Evolutionary conservation across 64 coral and sea anemone species (phyloP).

Genomic region (Stichodactyla helianthus): DNA sequence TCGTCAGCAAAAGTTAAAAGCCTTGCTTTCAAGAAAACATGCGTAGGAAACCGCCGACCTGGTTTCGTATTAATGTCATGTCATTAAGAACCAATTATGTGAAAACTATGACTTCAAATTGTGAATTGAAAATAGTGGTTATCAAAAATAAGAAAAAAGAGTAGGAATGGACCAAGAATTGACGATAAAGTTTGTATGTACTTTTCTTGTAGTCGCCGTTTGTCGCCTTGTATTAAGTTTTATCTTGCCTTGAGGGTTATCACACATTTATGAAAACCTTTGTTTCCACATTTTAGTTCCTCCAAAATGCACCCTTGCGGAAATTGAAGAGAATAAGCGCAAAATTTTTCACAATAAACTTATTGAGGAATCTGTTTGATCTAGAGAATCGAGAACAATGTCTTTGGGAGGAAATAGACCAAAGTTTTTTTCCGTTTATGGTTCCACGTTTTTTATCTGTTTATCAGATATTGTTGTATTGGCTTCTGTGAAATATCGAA

Average conservation of each 20-base stretch:
- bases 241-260: neutral
- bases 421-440: slow-evolving; percentile 4
- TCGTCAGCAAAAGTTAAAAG: neutral
- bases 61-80: neutral
- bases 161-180: neutral
- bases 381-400: neutral
- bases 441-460: neutral
- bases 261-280: neutral
- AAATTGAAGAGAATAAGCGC: slow-evolving; percentile 2
- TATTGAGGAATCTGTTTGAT: slow-evolving; percentile 8
- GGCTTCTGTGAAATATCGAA: neutral
- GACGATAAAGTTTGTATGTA: neutral
- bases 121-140: neutral
- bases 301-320: neutral
- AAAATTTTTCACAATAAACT: slow-evolving; percentile 5
- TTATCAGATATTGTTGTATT: slow-evolving; percentile 8
- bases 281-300: neutral
- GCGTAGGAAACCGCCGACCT: neutral
- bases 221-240: neutral
- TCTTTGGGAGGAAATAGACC: neutral
- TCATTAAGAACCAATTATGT: neutral
- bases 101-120: neutral
- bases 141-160: neutral
- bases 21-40: neutral
- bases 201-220: neutral